These are phyloP conservation scores for Typhlomys cinereus DNA, from an alignment of 2,113 vertebrate genomes.

Conservation along the genomic window DNA sequence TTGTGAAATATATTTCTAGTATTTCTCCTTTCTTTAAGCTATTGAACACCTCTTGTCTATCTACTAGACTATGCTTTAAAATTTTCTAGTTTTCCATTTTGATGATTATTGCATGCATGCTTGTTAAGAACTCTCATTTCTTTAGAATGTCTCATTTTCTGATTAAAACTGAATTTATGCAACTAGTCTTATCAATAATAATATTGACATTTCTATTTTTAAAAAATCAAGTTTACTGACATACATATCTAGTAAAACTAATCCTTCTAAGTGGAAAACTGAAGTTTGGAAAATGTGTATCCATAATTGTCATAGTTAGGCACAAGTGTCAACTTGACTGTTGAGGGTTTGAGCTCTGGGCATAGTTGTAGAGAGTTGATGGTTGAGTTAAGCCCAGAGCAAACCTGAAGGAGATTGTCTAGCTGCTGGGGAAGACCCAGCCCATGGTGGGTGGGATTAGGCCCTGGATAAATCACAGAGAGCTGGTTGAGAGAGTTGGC, in stretches of 20 bases:
- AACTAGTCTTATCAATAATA: background rate
- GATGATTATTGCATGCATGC: background rate
- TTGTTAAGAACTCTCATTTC: background rate
- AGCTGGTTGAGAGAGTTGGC: too few relatives aligned
- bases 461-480: too few relatives aligned
- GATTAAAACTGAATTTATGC: background rate
- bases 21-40: background rate
- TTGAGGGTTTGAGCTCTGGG: too few relatives aligned
- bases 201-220: background rate
- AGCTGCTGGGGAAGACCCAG: too few relatives aligned
- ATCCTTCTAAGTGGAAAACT: background rate
- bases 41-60: background rate
- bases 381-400: too few relatives aligned
- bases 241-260: background rate
- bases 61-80: background rate
- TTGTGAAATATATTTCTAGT: background rate
- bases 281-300: background rate
- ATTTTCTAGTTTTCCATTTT: background rate
- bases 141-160: background rate
- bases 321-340: too few relatives aligned
- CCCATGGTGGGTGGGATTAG: too few relatives aligned
- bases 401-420: too few relatives aligned
- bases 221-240: background rate
- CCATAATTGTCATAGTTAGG: too few relatives aligned
- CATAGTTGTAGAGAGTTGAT: too few relatives aligned